Evolutionary conservation across 2,888 invertebrate species (phyloP).

Genomic region (Petrolisthes cinctipes): DNA sequence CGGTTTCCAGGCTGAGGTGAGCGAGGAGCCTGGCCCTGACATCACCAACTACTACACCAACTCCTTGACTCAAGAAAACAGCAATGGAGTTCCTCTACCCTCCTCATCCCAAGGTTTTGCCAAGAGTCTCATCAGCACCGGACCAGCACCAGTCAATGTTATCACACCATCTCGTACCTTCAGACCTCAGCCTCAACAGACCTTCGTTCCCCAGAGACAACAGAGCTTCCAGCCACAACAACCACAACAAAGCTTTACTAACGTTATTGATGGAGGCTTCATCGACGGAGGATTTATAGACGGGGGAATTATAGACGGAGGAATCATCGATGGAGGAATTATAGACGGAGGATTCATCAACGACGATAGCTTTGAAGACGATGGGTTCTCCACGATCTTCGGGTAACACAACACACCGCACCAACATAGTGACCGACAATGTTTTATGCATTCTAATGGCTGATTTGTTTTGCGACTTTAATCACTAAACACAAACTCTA

Average conservation of each 20-base stretch:
- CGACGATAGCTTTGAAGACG: constrained; percentile 15
- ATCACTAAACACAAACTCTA: too few relatives aligned
- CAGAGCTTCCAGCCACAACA: constrained; percentile 6
- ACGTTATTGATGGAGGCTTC: constrained; percentile 44
- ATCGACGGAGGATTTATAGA: constrained; percentile 44
- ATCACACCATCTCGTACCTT: constrained; percentile 32
- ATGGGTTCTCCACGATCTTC: background rate
- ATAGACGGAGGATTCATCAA: constrained; percentile 45
- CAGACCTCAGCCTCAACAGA: constrained; percentile 15
- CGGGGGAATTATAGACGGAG: constrained; percentile 48
- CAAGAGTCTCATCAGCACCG: constrained; percentile 25
- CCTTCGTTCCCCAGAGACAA: background rate
- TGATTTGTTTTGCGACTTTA: too few relatives aligned
- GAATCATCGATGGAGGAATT: constrained; percentile 48
- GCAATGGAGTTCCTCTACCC: background rate
- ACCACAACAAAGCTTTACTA: background rate
- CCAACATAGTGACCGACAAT: background rate
- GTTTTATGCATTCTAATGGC: too few relatives aligned
- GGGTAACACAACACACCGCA: background rate
- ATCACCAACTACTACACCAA: constrained; percentile 46
- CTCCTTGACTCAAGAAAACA: constrained; percentile 41
- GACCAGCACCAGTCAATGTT: constrained; percentile 18
- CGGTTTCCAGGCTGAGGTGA: constrained; percentile 58
- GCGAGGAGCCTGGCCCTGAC: constrained; percentile 52
- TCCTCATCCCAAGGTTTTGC: constrained; percentile 16